Percentiles rank a stretch among this genome's conserved stretches.
Evolutionary conservation across 2,113 vertebrate species (phyloP).

Genomic region (Amphiprion percula): DNA sequence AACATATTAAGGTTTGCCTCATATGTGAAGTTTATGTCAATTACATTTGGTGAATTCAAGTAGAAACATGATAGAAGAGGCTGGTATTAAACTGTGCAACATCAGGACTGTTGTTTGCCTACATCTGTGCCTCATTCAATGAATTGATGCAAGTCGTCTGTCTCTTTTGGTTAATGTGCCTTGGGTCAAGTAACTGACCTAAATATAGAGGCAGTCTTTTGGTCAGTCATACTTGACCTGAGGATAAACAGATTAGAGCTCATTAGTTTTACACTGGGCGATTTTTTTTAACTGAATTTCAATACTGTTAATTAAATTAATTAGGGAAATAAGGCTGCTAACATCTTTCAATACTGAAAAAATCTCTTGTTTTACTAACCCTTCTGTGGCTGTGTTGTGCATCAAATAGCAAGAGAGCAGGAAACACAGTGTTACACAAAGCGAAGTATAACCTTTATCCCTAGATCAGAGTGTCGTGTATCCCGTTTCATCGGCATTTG

Average conservation of each 20-base stretch:
- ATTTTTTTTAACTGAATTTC: no score
- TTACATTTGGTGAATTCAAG: background rate
- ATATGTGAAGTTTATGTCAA: background rate
- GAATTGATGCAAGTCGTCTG: no score
- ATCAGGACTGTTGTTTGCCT: background rate
- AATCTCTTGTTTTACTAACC: background rate
- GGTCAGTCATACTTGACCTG: constrained; percentile 36
- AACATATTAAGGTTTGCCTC: background rate
- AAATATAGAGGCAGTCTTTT: constrained; percentile 34
- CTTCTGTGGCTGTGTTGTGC: background rate
- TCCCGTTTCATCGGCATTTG: background rate
- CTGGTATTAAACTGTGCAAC: background rate
- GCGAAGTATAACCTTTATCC: background rate
- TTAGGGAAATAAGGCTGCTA: no score
- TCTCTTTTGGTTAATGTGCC: constrained; percentile 33
- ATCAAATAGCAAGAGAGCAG: background rate
- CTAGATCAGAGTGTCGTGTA: background rate
- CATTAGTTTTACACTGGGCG: constrained; percentile 26
- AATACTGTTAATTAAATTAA: no score
- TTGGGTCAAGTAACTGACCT: constrained; percentile 45
- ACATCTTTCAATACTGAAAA: constrained; percentile 5
- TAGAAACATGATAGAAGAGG: background rate
- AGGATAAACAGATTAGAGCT: constrained; percentile 41
- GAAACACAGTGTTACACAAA: background rate
- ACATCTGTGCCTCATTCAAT: background rate